Base-by-base conservation (phyloP, 2,113 vertebrate species). In the Poeciliopsis retropinna region DNA sequence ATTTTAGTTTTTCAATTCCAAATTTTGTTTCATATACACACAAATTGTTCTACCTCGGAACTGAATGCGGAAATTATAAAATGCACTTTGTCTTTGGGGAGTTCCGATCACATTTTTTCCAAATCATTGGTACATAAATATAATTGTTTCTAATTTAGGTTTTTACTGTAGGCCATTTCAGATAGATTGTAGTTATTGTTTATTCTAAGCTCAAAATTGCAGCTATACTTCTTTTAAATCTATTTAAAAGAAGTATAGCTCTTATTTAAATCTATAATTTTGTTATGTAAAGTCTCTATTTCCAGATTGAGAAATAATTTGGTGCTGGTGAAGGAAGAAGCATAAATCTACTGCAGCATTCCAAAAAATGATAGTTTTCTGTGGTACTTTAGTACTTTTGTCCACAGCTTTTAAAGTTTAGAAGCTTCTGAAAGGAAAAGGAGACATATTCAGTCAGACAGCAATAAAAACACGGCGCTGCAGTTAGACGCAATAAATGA, bases 381-480 rank as follows among this genome's bases (percentile, higher is more conserved):
- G 28, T 28, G 60, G 54, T 39, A 75, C 47, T 39, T 1, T 54
- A 25, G 64, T 67, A 61, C 60, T 65, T 0, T 7, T 28, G 41
- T 70, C 44, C 28, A 70, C 69, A 31, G 28, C 72, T 75, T 73
- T 66, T 76, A 30, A 67, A 71, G 72, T 85, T 76, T 63, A 73
- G 67, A 63, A 37, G 12, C 44, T 64, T 74, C 57, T 5, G 70
- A 60, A 65, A 51, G 70, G 75, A 30, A 76, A 75, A 64, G 15
- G 61, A 69, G 60, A 44, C 28, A 1, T 60, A 61, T 64, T 70
- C 12, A 60, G 67, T 78, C 54, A 67, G 15, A 15, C 12, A 74
- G 69, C 3, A 27, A n/a, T 60, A 60, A 65, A 17, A 28, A 14
- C 30, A 65, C 3, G 12, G 27, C 66, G 66, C 8, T 6, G 70